Base-by-base conservation (phyloP, 2,113 vertebrate species). In the Bufo bufo region DNA sequence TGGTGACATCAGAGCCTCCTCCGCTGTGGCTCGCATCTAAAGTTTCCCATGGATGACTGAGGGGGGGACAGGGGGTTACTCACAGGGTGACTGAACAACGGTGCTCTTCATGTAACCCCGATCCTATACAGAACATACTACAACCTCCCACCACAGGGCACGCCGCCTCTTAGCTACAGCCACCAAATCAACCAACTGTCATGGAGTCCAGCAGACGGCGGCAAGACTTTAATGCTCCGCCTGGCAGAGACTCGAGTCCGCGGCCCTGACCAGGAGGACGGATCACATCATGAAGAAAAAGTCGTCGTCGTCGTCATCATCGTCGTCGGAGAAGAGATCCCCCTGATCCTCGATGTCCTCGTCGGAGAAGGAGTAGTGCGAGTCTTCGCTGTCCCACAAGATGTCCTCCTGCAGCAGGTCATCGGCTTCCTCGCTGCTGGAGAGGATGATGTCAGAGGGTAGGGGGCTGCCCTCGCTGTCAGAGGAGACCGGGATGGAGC, bases 401-500 rank as follows among this genome's bases (percentile, higher is more conserved):
- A n/a, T 8, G 6, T 11, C 63, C 63, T 20, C 63, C 9, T 69
- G n/a, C 16, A 58, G 13, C 1, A 23, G n/a, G n/a, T 58, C 9
- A 12, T 72, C 65, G 0, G 10, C 4, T 6, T 86, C 85, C 77
- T 58, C 54, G 69, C 79, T 75, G 79, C 79, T 75, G 65, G 52
- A 72, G 19, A 72, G 19, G 8, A 45, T 7, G 1, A 23, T 1
- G 54, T 82, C 78, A 1, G 77, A 77, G n/a, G 2, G 17, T 14
- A 85, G 23, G 69, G 71, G 23, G 77, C 54, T 75, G 79, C 50
- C 49, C 19, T 87, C 86, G 59, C 79, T 87, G 33, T 74, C 78
- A 3, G 69, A 11, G 71, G 4, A 6, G 14, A 47, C 14, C 23
- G 7, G 3, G 69, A 72, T 72, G 33, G 10, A 50, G 11, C 7